phyloP scores from a whole-genome alignment of 2,888 invertebrate species.

The Eupithecia centaureata region DNA sequence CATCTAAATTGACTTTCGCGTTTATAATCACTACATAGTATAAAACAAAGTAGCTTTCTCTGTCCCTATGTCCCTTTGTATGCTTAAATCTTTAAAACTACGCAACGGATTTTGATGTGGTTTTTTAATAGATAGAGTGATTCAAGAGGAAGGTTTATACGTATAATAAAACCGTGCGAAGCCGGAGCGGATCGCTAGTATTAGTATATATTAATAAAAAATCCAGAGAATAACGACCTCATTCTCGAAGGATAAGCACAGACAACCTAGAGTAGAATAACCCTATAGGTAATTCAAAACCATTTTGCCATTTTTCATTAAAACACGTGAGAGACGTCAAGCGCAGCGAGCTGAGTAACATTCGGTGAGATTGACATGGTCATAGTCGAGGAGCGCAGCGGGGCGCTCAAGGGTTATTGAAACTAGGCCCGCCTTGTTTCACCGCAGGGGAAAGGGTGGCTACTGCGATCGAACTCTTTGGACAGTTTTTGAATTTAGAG shows the following conservation, averaged over 20 bases:
- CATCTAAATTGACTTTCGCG: no score
- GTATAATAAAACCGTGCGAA: no score
- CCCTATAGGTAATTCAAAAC: slow-evolving; percentile 13
- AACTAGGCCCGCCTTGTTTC: slow-evolving; percentile 73
- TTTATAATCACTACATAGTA: no score
- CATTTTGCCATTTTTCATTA: slow-evolving; percentile 28
- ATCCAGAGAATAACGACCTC: background rate
- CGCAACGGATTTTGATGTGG: no score
- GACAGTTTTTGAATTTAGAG: slow-evolving; percentile 18
- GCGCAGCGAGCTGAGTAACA: slow-evolving; percentile 45
- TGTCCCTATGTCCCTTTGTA: no score
- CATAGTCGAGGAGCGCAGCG: slow-evolving; percentile 70
- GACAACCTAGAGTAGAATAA: background rate
- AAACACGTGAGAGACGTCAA: slow-evolving; percentile 49
- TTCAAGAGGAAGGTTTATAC: no score
- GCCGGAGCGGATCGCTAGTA: no score
- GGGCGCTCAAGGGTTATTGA: slow-evolving; percentile 75
- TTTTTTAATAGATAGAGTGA: no score
- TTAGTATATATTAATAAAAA: no score
- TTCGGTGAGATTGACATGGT: slow-evolving; percentile 54
- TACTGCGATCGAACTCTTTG: slow-evolving; percentile 37
- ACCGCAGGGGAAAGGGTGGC: slow-evolving; percentile 61
- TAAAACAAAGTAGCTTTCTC: no score
- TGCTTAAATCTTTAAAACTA: no score
- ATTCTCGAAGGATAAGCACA: no score